Evolutionary conservation across 2,797 vertebrate species (phyloP), one percentile per base, ranked within the genome.

Genomic region (Pseudotriccus pelzelni): DNA sequence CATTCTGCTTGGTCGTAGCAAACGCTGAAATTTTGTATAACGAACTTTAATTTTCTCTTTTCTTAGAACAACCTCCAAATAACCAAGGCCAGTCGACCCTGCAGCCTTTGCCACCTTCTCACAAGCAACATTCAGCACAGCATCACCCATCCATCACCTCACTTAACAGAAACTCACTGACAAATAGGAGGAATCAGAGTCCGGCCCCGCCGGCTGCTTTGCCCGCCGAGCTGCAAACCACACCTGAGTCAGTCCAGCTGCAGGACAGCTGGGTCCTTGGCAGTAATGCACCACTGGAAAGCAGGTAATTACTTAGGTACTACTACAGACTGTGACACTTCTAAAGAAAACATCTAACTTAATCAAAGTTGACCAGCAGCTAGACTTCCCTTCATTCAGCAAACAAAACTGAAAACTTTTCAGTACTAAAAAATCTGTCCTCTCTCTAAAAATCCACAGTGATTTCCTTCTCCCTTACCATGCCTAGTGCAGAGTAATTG

Each of bases 181-280:
- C 99, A 98, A 99, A 99, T 98, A 99, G 99, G 95, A 99, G 99
- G 98, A 99, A 98, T 98, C 99, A 98, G 94, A 99, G 99, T 98
- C 99, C 99, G 97, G 99, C 99, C 94, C 98, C 99, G 97, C 97
- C 99, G 98, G 99, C 98, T 98, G 99, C 98, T 97, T 98, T 99
- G 98, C 99, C 99, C 98, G 98, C 99, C 98, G 99, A 99, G 98
- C 98, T 99, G 98, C 99, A 99, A 98, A 99, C 99, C 97, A 99
- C 99, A 97, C 99, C 99, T 87, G 99, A 99, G 99, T 99, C 99
- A 94, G 99, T 99, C 98, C 99, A 99, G 99, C 99, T 99, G 99
- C 99, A 99, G 98, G 99, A 99, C 99, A 99, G 99, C 99, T 99
- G 99, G 99, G 99, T 99, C 97, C 98, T 99, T 98, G 99, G 99